Evolutionary conservation across 2,113 vertebrate species (phyloP).

Genomic region (Bubo scandiacus): DNA sequence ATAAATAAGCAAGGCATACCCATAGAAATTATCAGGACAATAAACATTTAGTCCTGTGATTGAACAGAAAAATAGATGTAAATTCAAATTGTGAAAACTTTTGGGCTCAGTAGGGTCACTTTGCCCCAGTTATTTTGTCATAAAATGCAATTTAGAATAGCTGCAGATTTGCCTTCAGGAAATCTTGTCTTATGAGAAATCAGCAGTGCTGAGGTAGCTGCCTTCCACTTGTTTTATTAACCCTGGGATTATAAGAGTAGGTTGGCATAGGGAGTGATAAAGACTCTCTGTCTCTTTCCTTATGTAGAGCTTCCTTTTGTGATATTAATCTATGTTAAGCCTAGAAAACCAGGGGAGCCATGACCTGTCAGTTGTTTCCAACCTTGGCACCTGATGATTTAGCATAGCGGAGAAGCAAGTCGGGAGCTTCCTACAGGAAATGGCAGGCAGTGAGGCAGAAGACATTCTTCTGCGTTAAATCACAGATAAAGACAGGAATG

Average conservation of each 20-base stretch:
- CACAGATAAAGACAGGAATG: background rate
- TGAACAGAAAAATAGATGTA: background rate
- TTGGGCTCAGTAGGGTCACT: background rate
- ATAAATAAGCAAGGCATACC: background rate
- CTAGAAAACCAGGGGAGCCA: background rate
- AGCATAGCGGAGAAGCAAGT: background rate
- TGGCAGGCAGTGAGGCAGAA: background rate
- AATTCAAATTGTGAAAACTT: background rate
- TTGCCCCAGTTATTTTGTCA: background rate
- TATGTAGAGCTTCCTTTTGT: background rate
- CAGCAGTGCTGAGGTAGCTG: background rate
- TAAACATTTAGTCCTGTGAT: background rate
- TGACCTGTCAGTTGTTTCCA: background rate
- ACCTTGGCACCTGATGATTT: background rate
- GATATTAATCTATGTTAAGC: background rate
- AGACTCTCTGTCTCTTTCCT: background rate
- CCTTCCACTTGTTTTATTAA: background rate
- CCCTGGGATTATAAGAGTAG: background rate
- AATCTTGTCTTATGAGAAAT: background rate
- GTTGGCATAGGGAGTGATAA: background rate
- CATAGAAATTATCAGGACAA: background rate
- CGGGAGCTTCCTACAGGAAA: background rate
- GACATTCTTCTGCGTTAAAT: background rate
- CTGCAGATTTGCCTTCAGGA: background rate
- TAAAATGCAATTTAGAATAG: background rate